phyloP scores from a whole-genome alignment of 2,113 vertebrate species.

The Phalacrocorax brasilianus region DNA sequence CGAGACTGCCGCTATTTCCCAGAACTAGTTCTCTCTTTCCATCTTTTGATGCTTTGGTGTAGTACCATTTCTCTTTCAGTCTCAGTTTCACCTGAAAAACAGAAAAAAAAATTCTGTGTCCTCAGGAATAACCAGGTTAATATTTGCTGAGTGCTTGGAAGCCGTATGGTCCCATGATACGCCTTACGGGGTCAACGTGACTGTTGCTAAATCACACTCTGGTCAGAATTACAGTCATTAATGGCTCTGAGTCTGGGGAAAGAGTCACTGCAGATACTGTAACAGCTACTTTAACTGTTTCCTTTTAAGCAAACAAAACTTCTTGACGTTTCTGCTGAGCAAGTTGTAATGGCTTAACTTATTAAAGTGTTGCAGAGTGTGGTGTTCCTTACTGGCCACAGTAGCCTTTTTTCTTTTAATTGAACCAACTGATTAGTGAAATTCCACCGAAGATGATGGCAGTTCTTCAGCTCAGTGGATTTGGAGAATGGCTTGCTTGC shows the following conservation, averaged over 20 bases:
- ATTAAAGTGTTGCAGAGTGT: slow-evolving; percentile 13
- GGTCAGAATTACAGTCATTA: slow-evolving; percentile 62
- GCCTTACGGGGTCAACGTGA: slow-evolving; percentile 39
- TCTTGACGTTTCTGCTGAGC: slow-evolving; percentile 44
- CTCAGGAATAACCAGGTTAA: slow-evolving; percentile 41
- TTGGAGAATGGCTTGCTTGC: slow-evolving; percentile 38
- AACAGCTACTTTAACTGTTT: slow-evolving; percentile 57
- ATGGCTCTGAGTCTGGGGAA: slow-evolving; percentile 57
- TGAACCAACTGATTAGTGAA: slow-evolving; percentile 27
- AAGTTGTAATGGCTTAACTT: slow-evolving; percentile 25
- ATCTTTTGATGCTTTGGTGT: background rate
- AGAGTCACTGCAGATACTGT: slow-evolving; percentile 60
- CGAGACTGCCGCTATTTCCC: fast-evolving
- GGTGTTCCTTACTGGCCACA: background rate
- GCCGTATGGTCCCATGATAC: slow-evolving; percentile 36
- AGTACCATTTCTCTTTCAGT: background rate
- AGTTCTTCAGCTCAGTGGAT: slow-evolving; percentile 14
- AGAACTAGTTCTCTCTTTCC: background rate
- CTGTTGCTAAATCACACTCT: slow-evolving; percentile 64
- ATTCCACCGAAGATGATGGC: slow-evolving; percentile 22
- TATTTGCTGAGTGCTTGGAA: slow-evolving; percentile 56
- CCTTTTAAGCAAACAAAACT: slow-evolving; percentile 56
- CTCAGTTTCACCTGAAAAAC: background rate
- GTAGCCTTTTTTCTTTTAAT: background rate
- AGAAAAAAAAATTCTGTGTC: background rate